Conservation (phyloP, 2,888 invertebrate species). For the Leptura quadrifasciata region DNA sequence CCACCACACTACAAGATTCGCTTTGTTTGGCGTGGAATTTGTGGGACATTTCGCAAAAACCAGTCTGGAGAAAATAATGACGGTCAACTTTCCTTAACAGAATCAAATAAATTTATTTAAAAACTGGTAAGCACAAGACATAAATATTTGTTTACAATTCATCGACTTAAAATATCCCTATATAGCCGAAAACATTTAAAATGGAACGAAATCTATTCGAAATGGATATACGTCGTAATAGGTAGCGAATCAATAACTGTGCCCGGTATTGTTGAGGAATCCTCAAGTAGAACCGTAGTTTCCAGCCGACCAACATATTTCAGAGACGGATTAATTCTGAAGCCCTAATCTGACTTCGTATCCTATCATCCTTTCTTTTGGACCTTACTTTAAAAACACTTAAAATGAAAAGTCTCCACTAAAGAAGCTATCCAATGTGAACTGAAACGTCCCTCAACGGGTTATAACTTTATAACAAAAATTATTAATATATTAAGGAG, state of each 20-base stretch:
- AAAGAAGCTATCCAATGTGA: background rate
- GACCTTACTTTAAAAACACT: background rate
- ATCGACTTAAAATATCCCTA: background rate
- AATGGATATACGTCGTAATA: background rate
- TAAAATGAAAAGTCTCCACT: background rate
- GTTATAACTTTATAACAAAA: too few relatives aligned
- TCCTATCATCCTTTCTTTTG: background rate
- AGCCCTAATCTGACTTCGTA: background rate
- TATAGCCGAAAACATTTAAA: background rate
- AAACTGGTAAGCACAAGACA: too few relatives aligned
- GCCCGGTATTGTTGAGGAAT: background rate
- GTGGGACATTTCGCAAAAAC: too few relatives aligned
- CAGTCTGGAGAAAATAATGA: too few relatives aligned
- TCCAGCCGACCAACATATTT: background rate
- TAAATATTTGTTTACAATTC: too few relatives aligned
- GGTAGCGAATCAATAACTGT: conserved; percentile 3
- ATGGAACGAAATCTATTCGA: background rate
- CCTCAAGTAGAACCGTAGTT: background rate
- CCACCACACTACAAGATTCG: too few relatives aligned
- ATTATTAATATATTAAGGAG: too few relatives aligned
- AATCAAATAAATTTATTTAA: too few relatives aligned
- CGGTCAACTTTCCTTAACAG: too few relatives aligned
- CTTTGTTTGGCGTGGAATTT: too few relatives aligned
- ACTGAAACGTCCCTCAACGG: too few relatives aligned
- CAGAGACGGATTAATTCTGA: conserved; percentile 1